Conservation (phyloP, 2,113 vertebrate species). For the Tragelaphus scriptus region DNA sequence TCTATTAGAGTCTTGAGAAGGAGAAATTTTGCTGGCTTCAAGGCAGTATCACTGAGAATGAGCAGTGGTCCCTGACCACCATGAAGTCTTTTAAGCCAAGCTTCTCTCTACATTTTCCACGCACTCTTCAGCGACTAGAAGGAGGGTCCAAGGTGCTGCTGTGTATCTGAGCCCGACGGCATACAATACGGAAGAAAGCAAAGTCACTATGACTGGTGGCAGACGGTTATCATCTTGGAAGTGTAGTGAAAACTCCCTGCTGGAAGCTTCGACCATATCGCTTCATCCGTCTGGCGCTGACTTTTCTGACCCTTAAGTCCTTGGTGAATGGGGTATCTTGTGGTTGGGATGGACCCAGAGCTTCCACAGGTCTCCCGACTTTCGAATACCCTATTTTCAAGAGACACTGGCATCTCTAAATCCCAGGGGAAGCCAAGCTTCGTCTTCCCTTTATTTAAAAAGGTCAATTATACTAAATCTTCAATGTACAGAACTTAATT, state of each 20-base stretch:
- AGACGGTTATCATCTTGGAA: accelerated
- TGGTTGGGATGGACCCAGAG: no score
- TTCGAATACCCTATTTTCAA: not conserved
- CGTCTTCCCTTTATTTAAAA: not conserved
- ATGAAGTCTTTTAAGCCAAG: not conserved
- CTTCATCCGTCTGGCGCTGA: not conserved
- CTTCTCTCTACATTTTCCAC: no score
- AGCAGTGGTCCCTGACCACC: not conserved
- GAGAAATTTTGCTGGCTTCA: not conserved
- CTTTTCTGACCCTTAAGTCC: no score
- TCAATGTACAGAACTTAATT: not conserved
- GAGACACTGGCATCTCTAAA: not conserved
- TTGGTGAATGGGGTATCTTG: not conserved
- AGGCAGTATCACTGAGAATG: not conserved
- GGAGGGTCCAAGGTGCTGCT: no score
- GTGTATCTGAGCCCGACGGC: accelerated
- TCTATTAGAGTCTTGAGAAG: not conserved
- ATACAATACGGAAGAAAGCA: not conserved
- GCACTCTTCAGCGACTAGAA: no score
- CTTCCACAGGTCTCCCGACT: not conserved
- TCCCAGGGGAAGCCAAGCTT: no score
- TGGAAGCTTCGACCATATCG: accelerated
- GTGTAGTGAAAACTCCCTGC: no score
- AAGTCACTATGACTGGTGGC: accelerated
- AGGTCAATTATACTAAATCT: not conserved